Conservation (phyloP, 1,140 invertebrate genomes). For the Subanguina moxae region DNA sequence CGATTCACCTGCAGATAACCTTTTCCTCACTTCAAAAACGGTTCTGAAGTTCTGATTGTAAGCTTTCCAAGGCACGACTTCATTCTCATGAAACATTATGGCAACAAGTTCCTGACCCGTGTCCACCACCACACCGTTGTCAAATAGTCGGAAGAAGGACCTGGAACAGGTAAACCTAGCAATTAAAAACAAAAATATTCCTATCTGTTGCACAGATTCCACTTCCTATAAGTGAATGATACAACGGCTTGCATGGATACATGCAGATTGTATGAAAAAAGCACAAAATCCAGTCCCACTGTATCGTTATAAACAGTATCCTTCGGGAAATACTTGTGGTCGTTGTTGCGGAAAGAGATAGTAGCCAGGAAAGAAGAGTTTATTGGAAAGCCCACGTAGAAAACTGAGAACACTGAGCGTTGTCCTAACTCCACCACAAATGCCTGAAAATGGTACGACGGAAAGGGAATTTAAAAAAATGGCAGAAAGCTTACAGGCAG, state of each 20-base stretch:
- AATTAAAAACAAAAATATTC: conserved; percentile 7
- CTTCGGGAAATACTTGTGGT: conserved; percentile 5
- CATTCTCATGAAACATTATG: conserved; percentile 4
- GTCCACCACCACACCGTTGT: not conserved
- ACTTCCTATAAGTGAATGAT: not conserved
- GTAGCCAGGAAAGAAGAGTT: not conserved
- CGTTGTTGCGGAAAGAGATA: conserved; percentile 5
- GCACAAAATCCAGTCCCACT: not conserved
- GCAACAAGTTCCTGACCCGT: conserved; percentile 7
- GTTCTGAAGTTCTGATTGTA: too few species aligned
- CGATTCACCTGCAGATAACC: too few species aligned
- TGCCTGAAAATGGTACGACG: not conserved
- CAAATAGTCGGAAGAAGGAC: conserved; percentile 2
- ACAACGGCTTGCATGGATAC: not conserved
- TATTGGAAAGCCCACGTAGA: conserved; percentile 5
- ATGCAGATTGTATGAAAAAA: conserved; percentile 5
- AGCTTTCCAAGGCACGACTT: too few species aligned
- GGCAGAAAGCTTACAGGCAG: not conserved
- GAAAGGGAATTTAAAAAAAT: not conserved
- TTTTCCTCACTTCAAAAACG: too few species aligned
- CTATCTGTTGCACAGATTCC: not conserved
- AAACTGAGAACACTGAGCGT: conserved; percentile 4
- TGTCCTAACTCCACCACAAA: not conserved
- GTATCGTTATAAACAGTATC: not conserved
- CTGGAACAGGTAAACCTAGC: not conserved